A percentile compares a stretch with the other conserved stretches of the same genome.
Evolutionary conservation across 2,113 vertebrate genomes (phyloP).

Genomic region (Drymodes brunneopygia): DNA sequence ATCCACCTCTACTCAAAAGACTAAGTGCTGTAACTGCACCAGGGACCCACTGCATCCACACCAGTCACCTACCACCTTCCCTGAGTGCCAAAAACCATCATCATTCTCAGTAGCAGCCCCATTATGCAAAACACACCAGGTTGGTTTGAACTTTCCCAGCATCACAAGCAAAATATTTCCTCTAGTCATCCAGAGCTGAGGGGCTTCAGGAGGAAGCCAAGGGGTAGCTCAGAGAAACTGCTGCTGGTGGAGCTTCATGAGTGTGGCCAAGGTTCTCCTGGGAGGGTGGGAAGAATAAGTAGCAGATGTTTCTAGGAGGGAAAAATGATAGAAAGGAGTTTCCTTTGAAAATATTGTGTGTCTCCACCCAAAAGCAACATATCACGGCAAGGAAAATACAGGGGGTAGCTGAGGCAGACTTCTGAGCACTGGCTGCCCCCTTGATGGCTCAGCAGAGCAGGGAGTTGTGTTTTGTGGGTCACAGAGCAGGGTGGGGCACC

Average conservation of each 20-base stretch:
- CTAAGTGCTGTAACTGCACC: neutral
- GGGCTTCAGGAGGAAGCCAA: neutral
- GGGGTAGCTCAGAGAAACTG: neutral
- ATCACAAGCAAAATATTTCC: neutral
- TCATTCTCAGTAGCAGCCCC: neutral
- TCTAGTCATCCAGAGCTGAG: neutral
- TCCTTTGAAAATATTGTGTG: neutral
- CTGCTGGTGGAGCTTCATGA: neutral
- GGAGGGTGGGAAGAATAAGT: neutral
- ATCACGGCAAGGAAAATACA: neutral
- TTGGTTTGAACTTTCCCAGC: neutral
- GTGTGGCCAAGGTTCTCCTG: neutral
- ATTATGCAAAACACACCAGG: neutral
- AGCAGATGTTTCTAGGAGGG: neutral
- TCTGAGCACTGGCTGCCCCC: fast-evolving
- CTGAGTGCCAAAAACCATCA: neutral
- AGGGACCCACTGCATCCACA: fast-evolving
- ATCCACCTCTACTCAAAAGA: neutral
- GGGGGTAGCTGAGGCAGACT: neutral
- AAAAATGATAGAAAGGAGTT: neutral
- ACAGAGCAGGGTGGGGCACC: neutral
- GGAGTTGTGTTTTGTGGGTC: neutral
- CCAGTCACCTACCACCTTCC: neutral
- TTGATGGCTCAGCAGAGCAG: neutral
- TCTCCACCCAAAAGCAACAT: neutral